These are phyloP conservation scores for Danio albolineatus DNA, from an alignment of 2,797 vertebrate species.

Conservation along the genomic window DNA sequence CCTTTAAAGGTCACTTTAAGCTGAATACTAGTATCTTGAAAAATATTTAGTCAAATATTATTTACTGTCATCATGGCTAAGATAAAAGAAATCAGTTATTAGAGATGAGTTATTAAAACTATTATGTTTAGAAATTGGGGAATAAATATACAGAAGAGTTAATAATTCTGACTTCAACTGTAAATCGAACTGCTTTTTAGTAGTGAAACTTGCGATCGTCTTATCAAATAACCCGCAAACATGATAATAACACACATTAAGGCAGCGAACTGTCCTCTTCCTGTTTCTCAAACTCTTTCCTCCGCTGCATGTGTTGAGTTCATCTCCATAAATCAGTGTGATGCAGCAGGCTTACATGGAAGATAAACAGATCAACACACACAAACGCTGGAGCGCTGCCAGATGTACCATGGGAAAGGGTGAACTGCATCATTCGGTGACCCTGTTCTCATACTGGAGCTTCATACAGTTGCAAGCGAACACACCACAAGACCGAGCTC, in stretches of 20 bases:
- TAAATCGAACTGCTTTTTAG: neutral
- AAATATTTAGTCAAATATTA: too few relatives aligned
- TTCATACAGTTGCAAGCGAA: neutral
- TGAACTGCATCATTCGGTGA: slow-evolving; percentile 51
- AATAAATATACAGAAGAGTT: too few relatives aligned
- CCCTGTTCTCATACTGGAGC: slow-evolving; percentile 59
- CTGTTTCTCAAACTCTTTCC: slow-evolving; percentile 7
- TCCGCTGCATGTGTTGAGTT: slow-evolving; percentile 8
- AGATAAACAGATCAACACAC: slow-evolving; percentile 36
- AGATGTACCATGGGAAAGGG: slow-evolving; percentile 66
- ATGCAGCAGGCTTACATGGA: neutral
- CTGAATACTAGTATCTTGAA: too few relatives aligned
- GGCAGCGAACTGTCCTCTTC: neutral
- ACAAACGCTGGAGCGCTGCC: slow-evolving; percentile 56
- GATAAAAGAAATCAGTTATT: too few relatives aligned
- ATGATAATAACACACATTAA: neutral
- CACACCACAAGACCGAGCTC: neutral
- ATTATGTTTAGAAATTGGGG: too few relatives aligned
- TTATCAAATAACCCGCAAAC: neutral
- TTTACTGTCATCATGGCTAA: too few relatives aligned
- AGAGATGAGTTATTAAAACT: too few relatives aligned
- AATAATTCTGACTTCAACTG: too few relatives aligned
- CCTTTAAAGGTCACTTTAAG: too few relatives aligned
- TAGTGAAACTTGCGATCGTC: neutral
- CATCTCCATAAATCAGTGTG: slow-evolving; percentile 25